These are phyloP conservation scores for Eptesicus fuscus DNA, from an alignment of 2,113 vertebrate genomes.

Conservation along the genomic window DNA sequence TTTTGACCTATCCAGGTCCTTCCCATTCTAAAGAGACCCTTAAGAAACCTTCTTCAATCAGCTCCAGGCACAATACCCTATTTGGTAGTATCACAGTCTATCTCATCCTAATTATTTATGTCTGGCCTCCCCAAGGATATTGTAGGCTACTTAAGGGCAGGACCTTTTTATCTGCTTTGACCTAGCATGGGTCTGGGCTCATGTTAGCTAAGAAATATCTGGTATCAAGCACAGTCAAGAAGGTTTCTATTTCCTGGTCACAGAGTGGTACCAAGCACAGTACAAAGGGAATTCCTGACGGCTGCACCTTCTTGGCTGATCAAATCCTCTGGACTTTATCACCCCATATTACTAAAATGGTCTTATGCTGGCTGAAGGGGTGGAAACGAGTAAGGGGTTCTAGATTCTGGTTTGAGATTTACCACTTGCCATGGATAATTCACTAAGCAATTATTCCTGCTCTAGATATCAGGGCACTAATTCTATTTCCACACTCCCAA, in stretches of 20 bases:
- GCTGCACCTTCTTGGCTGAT: not conserved
- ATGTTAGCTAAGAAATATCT: not conserved
- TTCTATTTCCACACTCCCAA: not conserved
- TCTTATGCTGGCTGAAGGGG: not conserved
- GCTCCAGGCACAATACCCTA: not conserved
- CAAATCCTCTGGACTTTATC: not conserved
- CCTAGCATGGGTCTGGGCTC: not conserved
- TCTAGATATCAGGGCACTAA: not conserved
- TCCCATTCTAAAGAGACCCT: conserved; percentile 23
- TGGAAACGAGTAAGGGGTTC: not conserved
- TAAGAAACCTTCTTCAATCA: not conserved
- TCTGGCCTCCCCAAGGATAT: not conserved
- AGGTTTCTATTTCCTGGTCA: not conserved
- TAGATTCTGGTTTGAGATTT: not conserved
- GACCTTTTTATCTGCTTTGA: conserved; percentile 11
- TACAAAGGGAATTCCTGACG: not conserved
- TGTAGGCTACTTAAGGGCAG: not conserved
- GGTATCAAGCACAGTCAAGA: not conserved
- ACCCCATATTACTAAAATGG: not conserved
- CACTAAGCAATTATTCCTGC: not conserved
- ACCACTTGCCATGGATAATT: not conserved
- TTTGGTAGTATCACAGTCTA: not conserved
- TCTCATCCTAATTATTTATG: not conserved
- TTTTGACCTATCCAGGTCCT: not conserved
- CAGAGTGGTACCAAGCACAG: not conserved